Evolutionary conservation across 2,113 vertebrate genomes (phyloP), one percentile per base, ranked within the genome.

Genomic region (Stegastes partitus): DNA sequence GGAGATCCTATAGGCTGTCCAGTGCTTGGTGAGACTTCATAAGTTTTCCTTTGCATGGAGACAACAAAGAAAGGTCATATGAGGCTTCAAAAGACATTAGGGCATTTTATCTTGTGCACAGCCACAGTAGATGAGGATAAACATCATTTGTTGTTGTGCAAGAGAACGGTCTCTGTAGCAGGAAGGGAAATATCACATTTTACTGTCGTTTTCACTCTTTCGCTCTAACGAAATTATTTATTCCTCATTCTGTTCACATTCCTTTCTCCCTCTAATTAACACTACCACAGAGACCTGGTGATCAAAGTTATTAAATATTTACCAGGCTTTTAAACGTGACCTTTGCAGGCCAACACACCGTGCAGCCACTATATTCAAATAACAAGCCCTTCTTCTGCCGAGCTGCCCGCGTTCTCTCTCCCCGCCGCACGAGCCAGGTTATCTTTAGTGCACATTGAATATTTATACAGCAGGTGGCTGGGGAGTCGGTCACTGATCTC

Each of bases 401-500:
- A 87, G 77, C 57, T 58, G 19, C n/a, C 71, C 34, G 77, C 47
- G 57, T 70, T 83, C 79, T 87, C 74, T 88, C 64, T 79, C 65
- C 23, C 69, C 6, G 34, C 56, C 55, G 16, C 83, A 82, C 42
- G 44, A 65, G 78, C 71, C 57, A 76, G 85, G 90, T 94, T 93
- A 93, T 93, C 93, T 94, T 95, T 94, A 93, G 92, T 79, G 63
- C 89, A 47, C 89, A 91, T 87, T 79, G 88, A 92, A 92, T 93
- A 95, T 94, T 93, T 93, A 92, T 93, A 91, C 84, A 85, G 81
- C 81, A 80, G 61, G 83, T 79, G 73, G 83, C 91, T 81, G 78
- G 72, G 75, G 87, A 88, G 78, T 84, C 50, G 68, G 94, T 92
- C 93, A 93, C 84, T 84, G 89, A 94, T 93, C 92, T 85, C 84